These are phyloP conservation scores for Sebastes trivittatus DNA, from an alignment of 2,797 vertebrate species.

Conservation along the genomic window DNA sequence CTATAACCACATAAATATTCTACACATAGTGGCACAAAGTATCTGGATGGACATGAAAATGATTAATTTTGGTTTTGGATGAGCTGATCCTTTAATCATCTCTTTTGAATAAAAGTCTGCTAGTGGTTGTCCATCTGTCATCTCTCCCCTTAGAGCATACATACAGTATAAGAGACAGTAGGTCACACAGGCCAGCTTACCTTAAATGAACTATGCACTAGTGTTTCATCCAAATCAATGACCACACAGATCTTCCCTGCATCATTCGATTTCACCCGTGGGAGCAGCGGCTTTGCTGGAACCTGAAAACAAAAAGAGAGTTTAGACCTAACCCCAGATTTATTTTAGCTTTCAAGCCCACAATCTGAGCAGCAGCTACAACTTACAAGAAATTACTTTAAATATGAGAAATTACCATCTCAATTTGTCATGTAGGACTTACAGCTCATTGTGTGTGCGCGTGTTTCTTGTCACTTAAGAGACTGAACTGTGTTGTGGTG, in stretches of 20 bases:
- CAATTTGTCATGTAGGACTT: background rate
- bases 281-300: constrained; percentile 87
- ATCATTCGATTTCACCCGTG: constrained; percentile 88
- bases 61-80: background rate
- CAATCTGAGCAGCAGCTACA: background rate
- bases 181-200: constrained; percentile 71
- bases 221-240: constrained; percentile 97
- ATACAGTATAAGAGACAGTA: background rate
- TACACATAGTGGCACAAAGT: background rate
- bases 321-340: background rate
- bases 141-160: background rate
- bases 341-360: background rate
- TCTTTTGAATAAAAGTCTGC: background rate
- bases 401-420: background rate
- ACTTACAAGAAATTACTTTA: background rate
- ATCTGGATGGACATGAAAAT: background rate
- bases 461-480: constrained; percentile 22
- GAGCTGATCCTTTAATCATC: background rate
- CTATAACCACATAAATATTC: background rate
- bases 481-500: constrained; percentile 38
- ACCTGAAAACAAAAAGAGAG: constrained; percentile 71
- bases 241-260: constrained; percentile 95
- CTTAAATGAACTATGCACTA: constrained; percentile 99
- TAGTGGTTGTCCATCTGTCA: background rate
- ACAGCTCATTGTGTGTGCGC: background rate